These are phyloP conservation scores for Myiothlypis chrysogaster DNA, from an alignment of 2,797 vertebrate genomes.

Conservation along the genomic window DNA sequence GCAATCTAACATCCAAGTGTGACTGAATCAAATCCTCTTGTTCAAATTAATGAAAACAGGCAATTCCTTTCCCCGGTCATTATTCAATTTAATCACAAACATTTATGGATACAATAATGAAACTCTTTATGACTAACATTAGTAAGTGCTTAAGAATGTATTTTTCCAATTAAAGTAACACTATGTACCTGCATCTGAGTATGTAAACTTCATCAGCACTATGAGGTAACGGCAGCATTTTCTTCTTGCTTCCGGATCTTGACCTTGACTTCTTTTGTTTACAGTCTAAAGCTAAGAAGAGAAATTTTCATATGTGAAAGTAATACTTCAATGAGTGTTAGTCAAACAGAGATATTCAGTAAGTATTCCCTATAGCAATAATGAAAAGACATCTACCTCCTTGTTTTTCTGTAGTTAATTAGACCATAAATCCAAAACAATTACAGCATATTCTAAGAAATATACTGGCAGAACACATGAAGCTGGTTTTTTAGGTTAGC, in stretches of 20 bases:
- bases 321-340: conserved; percentile 3
- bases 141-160: background rate
- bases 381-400: conserved; percentile 4
- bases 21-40: background rate
- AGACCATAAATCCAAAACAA: background rate
- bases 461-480: background rate
- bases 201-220: conserved; percentile 93
- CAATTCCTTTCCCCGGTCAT: background rate
- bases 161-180: background rate
- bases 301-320: conserved; percentile 60
- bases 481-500: background rate
- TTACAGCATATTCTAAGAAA: background rate
- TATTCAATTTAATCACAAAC: background rate
- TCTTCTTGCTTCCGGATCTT: conserved; percentile 90
- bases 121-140: background rate
- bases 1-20: background rate
- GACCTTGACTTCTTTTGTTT: conserved; percentile 90
- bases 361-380: background rate
- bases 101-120: background rate
- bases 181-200: conserved; percentile 90
- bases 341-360: conserved; percentile 11
- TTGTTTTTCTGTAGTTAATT: background rate
- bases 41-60: background rate
- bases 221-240: conserved; percentile 83
- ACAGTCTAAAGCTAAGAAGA: conserved; percentile 86